Evolutionary conservation across 2,113 vertebrate species (phyloP).

Genomic region (Oryctolagus cuniculus): mOryCun1.1 NC_091432.1:157398001-157398500

Average conservation of each 20-base stretch:
- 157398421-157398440: neutral
- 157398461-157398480: neutral
- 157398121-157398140: neutral
- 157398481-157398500: neutral
- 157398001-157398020: neutral
- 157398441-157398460: neutral
- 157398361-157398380: neutral
- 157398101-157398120: neutral
- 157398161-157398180: neutral
- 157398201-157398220: neutral
- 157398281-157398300: slow-evolving; percentile 19
- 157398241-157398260: neutral
- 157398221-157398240: neutral
- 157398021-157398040: neutral
- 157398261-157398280: neutral
- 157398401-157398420: neutral
- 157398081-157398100: neutral
- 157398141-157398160: too few relatives aligned
- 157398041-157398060: neutral
- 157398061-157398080: neutral
- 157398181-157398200: neutral
- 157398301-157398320: neutral
- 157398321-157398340: neutral
- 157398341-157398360: neutral
- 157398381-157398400: neutral